Evolutionary conservation across 2,888 invertebrate species (phyloP), one percentile per base, ranked within the genome.

Genomic region (Coenonympha arcania): DNA sequence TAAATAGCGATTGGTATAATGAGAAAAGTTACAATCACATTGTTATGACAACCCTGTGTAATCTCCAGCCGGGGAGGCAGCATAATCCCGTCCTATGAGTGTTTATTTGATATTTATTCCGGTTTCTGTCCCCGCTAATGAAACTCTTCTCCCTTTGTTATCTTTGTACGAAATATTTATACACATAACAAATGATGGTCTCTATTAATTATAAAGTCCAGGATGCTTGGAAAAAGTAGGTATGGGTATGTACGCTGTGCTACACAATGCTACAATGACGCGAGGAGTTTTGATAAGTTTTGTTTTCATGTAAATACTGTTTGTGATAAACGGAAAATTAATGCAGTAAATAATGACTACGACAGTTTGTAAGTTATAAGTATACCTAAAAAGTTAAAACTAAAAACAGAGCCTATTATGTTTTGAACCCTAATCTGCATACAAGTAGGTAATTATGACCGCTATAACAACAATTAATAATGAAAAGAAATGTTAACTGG

Each of bases 21-120:
- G 61, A 58, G 48, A 54, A 58, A 62, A 64, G 62, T 52, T 58
- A 24, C 39, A 24, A 45, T 24, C 16, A 31, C 43, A 40, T 40
- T 45, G 26, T 44, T 45, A 44, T 34, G 50, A 31, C 50, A 45
- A 13, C 50, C 50, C 44, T 50, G 44, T 40, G 44, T 50, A 50
- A 50, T 50, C 50, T 40, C 33, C 50, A 45, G 50, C 46, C 55
- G 51, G 56, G 51, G 56, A 53, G 49, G 55, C 59, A 51, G 47
- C 61, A 59, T 72, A 69, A 71, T 71, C 69, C 64, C 54, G 62
- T 55, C 63, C 60, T 64, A 66, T 67, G 65, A 66, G 63, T 68
- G 68, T 69, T 74, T 72, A 74, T 76, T 70, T 77, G 69, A 76
- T 76, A 76, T 72, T 73, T 71, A 69, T 70, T 65, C 59, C 56